Conservation (phyloP, 2,888 invertebrate species). For the Stenotaenia linearis region DNA sequence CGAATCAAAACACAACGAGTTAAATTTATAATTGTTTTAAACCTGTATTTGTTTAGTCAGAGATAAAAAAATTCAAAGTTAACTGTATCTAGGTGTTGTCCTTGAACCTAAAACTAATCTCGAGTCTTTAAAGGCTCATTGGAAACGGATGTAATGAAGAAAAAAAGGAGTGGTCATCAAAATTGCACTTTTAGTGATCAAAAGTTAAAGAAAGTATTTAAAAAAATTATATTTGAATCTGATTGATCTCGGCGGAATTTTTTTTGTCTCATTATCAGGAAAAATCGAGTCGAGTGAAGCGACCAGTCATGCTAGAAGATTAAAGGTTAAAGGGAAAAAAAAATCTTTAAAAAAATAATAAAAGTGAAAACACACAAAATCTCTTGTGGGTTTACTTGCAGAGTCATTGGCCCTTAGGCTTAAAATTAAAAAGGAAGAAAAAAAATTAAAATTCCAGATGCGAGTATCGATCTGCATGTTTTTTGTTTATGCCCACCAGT, state of each 20-base stretch:
- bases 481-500: background rate
- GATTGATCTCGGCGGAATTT: background rate
- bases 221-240: background rate
- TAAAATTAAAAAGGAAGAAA: background rate
- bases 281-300: background rate
- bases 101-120: background rate
- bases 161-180: conserved; percentile 2
- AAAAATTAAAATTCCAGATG: background rate
- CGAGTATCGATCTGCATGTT: background rate
- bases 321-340: background rate
- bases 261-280: background rate
- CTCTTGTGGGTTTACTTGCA: background rate
- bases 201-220: background rate
- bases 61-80: too few species aligned
- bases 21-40: too few species aligned
- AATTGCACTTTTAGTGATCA: background rate
- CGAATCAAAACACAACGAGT: too few species aligned
- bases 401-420: background rate
- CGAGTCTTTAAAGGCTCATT: background rate
- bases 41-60: too few species aligned
- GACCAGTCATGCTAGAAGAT: conserved; percentile 10
- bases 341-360: background rate
- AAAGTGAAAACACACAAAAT: background rate
- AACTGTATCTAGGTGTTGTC: too few species aligned
- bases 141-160: conserved; percentile 1